phyloP scores from a whole-genome alignment of 2,113 vertebrate genomes.

The Nannospalax galili region DNA sequence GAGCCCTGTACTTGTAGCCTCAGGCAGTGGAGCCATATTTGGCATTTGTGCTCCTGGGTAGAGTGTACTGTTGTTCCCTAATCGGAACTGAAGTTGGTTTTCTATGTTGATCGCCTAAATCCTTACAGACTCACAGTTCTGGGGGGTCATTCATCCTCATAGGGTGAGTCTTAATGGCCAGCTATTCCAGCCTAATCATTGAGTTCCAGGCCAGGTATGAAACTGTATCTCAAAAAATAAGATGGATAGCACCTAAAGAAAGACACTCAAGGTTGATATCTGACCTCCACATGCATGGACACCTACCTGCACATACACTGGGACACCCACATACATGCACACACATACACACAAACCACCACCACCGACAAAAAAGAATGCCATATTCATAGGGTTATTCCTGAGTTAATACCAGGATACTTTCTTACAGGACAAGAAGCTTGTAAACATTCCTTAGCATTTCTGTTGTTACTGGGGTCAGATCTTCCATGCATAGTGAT shows the following conservation, averaged over 20 bases:
- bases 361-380: not conserved
- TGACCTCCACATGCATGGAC: not conserved
- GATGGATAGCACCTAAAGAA: not conserved
- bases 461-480: not conserved
- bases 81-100: not conserved
- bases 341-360: too few relatives aligned
- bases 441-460: not conserved
- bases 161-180: not conserved
- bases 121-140: not conserved
- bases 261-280: not conserved
- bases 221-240: not conserved
- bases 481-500: not conserved
- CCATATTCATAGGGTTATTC: not conserved
- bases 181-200: not conserved
- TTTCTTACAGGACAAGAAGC: too few relatives aligned
- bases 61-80: not conserved
- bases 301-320: not conserved
- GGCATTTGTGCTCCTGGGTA: not conserved
- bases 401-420: not conserved
- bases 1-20: accelerated
- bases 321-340: not conserved
- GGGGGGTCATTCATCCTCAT: not conserved
- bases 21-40: accelerated
- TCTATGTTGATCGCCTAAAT: not conserved
- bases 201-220: not conserved